These are phyloP conservation scores for Drosophila aldrichi DNA, from an alignment of 2,888 invertebrate genomes.

Conservation along the genomic window DNA sequence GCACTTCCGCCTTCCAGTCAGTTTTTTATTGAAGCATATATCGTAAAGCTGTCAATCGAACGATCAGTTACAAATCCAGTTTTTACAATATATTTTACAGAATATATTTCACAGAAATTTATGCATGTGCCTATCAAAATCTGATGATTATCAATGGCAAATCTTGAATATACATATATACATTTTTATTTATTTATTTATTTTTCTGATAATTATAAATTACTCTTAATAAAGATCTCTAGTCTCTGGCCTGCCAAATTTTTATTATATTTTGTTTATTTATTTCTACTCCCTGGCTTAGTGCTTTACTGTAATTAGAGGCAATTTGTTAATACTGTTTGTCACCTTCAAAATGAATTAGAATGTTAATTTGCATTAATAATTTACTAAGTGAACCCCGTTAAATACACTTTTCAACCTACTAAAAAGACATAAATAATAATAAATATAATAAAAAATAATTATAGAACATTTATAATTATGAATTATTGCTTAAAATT, in stretches of 20 bases:
- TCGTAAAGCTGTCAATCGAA: not conserved
- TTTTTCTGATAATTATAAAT: too few species aligned
- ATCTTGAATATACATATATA: too few species aligned
- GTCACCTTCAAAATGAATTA: conserved; percentile 21
- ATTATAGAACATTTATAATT: not conserved
- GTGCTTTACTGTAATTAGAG: not conserved
- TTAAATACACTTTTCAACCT: not conserved
- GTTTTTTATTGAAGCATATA: not conserved
- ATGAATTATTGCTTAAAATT: not conserved
- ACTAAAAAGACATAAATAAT: not conserved
- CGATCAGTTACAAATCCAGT: not conserved
- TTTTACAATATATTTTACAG: not conserved
- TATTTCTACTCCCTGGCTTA: not conserved
- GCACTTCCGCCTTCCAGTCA: not conserved
- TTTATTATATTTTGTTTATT: not conserved
- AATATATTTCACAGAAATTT: not conserved
- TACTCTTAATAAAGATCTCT: too few species aligned
- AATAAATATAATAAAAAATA: too few species aligned
- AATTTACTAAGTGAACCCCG: not conserved
- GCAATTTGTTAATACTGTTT: conserved; percentile 10
- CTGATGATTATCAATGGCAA: too few species aligned
- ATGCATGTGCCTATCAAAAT: not conserved
- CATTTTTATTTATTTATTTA: too few species aligned
- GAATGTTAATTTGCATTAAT: conserved; percentile 18
- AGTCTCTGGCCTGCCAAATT: not conserved